Evolutionary conservation across 2,797 vertebrate species (phyloP).

Genomic region (Channallabes apus): DNA sequence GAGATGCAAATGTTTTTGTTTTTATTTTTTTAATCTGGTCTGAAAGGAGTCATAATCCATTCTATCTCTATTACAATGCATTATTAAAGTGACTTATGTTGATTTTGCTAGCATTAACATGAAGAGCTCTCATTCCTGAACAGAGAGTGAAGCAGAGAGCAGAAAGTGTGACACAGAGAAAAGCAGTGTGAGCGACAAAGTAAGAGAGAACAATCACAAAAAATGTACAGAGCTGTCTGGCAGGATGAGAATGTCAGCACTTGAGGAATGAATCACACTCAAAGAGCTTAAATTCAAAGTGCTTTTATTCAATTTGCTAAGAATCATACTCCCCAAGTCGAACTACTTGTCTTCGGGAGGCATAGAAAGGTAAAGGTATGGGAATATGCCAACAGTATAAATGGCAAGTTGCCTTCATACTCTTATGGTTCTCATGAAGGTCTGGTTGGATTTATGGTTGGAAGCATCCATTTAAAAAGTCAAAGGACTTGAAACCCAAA

Average conservation of each 20-base stretch:
- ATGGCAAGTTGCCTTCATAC: neutral
- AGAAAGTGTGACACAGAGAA: neutral
- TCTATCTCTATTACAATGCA: neutral
- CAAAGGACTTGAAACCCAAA: neutral
- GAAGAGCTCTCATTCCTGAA: neutral
- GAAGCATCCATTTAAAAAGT: neutral
- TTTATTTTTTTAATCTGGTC: neutral
- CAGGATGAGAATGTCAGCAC: neutral
- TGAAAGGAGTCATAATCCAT: neutral
- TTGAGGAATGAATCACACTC: neutral
- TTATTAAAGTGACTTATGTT: neutral
- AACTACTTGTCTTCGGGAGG: neutral
- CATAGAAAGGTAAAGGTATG: neutral
- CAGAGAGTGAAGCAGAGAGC: neutral
- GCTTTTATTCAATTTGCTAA: neutral
- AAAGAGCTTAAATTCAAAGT: neutral
- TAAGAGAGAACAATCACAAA: neutral
- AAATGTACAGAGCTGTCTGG: neutral
- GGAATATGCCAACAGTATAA: neutral
- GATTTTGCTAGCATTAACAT: neutral
- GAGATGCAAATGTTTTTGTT: neutral
- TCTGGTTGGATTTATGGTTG: neutral
- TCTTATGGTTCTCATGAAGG: neutral
- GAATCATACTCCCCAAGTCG: neutral
- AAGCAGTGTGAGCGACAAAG: neutral